Evolutionary conservation across 2,888 invertebrate species (phyloP), one percentile per base, ranked within the genome.

Genomic region (Pterostichus niger): DNA sequence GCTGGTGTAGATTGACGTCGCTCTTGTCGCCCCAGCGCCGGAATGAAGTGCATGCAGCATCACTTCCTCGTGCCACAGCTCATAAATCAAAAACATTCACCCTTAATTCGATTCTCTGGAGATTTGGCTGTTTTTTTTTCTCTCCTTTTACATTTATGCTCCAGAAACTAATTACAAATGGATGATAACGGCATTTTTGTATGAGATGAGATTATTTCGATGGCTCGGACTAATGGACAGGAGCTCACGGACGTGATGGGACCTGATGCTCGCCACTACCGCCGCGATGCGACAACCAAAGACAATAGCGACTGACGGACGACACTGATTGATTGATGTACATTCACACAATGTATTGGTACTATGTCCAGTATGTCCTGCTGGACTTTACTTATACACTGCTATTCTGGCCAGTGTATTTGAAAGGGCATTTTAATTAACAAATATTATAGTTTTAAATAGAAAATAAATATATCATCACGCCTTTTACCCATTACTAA

Each of bases 1-100:
- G 86, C 35, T 35, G 85, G 86, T 85, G 85, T 85, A 86, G 86
- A 86, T 87, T 86, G 86, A 80, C 85, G 54, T 6, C 56, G 13
- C 35, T 79, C 82, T 83, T 13, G 64, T 80, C 68, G 13, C 78
- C 78, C 85, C 68, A 31, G 61, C 61, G 5, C 44, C 24, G 85
- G 85, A 85, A 86, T 86, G 86, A 83, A 85, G 85, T 86, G 84
- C 84, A 85, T 64, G 86, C 87, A 86, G 86, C 87, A 87, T 88
- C 88, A 88, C 88, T 88, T 88, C 88, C 88, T 88, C 86, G 84
- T 87, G 86, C 86, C 87, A 84, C 85, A 86, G 84, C 87, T 87
- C 89, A 89, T 90, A 89, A 89, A 90, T 90, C 89, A 90, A 89
- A 89, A 89, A 86, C 87, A 89, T 87, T 88, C 89, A 88, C 89